Conservation (phyloP, 2,888 invertebrate genomes). For the Philereme vetulata region DNA sequence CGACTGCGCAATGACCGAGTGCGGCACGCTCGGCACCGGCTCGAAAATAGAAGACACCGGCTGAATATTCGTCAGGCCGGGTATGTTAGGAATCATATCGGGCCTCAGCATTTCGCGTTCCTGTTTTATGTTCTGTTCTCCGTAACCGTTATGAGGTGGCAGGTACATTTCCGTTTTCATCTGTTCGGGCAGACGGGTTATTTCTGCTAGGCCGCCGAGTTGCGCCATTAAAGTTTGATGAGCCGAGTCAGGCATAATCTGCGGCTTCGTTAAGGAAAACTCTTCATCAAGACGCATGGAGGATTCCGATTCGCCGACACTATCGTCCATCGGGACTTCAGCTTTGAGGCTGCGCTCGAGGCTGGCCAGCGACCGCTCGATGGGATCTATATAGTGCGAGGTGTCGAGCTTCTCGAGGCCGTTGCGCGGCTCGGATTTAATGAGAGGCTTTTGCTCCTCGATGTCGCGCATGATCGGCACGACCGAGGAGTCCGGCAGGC, state of each 20-base stretch:
- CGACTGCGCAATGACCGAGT: slow-evolving; percentile 65
- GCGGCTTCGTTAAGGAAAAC: slow-evolving; percentile 71
- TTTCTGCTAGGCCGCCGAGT: slow-evolving; percentile 69
- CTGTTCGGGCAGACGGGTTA: slow-evolving; percentile 67
- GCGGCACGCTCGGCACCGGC: slow-evolving; percentile 77
- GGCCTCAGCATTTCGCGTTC: slow-evolving; percentile 64
- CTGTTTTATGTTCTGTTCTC: slow-evolving; percentile 64
- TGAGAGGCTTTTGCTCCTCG: slow-evolving; percentile 55
- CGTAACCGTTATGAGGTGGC: slow-evolving; percentile 72
- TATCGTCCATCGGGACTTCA: slow-evolving; percentile 82
- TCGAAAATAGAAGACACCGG: slow-evolving; percentile 87
- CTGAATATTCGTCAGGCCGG: slow-evolving; percentile 67
- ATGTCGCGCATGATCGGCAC: slow-evolving; percentile 47
- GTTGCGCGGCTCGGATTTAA: slow-evolving; percentile 69
- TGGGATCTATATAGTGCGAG: slow-evolving; percentile 85
- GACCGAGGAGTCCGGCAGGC: slow-evolving; percentile 53
- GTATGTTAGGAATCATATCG: slow-evolving; percentile 58
- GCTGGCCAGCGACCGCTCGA: slow-evolving; percentile 88
- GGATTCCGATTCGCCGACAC: slow-evolving; percentile 74
- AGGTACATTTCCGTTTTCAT: slow-evolving; percentile 70
- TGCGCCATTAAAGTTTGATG: slow-evolving; percentile 78
- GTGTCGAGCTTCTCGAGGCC: slow-evolving; percentile 74
- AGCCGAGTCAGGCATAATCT: slow-evolving; percentile 63
- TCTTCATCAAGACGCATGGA: slow-evolving; percentile 78
- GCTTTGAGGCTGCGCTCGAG: slow-evolving; percentile 86